Percentiles rank a stretch among this genome's conserved stretches.
Evolutionary conservation across 2,113 vertebrate genomes (phyloP).

Genomic region (Myanophis thanlyinensis): DNA sequence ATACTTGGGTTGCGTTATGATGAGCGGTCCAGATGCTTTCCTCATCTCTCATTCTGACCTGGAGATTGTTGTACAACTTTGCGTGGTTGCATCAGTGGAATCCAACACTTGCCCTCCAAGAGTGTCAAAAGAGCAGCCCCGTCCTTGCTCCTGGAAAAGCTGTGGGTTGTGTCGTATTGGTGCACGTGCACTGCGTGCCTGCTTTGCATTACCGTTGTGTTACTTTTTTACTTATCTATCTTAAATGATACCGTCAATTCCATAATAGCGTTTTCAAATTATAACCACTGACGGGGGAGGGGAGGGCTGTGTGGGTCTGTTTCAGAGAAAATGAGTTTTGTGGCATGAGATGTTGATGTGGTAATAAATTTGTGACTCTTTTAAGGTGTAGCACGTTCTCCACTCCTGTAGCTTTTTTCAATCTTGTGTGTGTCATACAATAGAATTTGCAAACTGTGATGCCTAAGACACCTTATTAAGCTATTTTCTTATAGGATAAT

Average conservation of each 20-base stretch:
- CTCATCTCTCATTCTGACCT: constrained; percentile 14
- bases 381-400: background rate
- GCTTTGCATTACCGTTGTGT: background rate
- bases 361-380: background rate
- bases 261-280: constrained; percentile 36
- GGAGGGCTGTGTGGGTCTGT: background rate
- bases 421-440: constrained; percentile 59
- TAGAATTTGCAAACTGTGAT: constrained; percentile 56
- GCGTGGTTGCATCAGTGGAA: constrained; percentile 20
- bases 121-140: background rate
- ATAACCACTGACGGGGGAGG: background rate
- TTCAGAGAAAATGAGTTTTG: background rate
- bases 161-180: background rate
- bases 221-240: background rate
- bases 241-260: constrained; percentile 58
- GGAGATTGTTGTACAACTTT: constrained; percentile 19
- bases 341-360: background rate
- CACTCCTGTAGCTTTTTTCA: constrained; percentile 47
- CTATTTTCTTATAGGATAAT: constrained; percentile 26
- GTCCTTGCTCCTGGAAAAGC: constrained; percentile 9
- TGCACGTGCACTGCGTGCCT: background rate
- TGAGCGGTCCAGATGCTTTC: fast-evolving
- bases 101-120: background rate
- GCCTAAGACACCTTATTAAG: constrained; percentile 53
- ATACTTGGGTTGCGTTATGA: background rate